These are phyloP conservation scores for Theonella swinhoei DNA, from an alignment of 37 sponge, comb jelly and placozoan species.

Conservation along the genomic window DNA sequence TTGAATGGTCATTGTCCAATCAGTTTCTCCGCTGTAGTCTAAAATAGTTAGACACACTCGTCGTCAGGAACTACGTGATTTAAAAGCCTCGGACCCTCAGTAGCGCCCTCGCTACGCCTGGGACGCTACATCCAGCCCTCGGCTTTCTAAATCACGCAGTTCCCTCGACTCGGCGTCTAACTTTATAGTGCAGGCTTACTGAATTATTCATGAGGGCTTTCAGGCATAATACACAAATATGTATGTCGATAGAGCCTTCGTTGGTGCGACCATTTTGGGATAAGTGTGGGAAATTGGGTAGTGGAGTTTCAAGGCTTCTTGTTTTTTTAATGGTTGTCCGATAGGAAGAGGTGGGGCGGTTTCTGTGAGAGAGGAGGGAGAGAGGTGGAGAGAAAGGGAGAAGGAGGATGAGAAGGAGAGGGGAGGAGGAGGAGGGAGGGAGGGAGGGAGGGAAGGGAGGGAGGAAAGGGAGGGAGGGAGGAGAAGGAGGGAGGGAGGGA, in stretches of 20 bases:
- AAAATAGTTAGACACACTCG: too few species aligned
- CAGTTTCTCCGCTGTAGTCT: too few species aligned
- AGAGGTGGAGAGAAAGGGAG: neutral
- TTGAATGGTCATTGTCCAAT: too few species aligned
- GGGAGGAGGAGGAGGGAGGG: neutral
- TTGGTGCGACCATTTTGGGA: neutral
- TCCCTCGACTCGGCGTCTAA: too few species aligned
- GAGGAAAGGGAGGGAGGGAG: neutral
- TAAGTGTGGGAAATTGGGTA: too few species aligned
- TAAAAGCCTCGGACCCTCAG: too few species aligned
- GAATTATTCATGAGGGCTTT: slow-evolving; percentile 89
- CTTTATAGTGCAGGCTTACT: slow-evolving; percentile 69
- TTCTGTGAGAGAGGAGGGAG: neutral
- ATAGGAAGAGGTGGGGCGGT: neutral
- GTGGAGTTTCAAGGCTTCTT: neutral
- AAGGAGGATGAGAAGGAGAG: neutral
- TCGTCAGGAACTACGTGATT: too few species aligned
- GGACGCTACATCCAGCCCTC: too few species aligned
- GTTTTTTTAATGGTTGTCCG: neutral
- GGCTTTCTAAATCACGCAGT: too few species aligned
- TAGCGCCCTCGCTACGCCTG: too few species aligned
- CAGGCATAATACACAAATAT: slow-evolving; percentile 85
- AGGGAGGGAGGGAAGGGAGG: neutral
- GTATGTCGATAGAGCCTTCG: slow-evolving; percentile 52
- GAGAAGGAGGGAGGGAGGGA: neutral